phyloP scores from a whole-genome alignment of 2,888 invertebrate species.

The Drosophila eohydei region DNA sequence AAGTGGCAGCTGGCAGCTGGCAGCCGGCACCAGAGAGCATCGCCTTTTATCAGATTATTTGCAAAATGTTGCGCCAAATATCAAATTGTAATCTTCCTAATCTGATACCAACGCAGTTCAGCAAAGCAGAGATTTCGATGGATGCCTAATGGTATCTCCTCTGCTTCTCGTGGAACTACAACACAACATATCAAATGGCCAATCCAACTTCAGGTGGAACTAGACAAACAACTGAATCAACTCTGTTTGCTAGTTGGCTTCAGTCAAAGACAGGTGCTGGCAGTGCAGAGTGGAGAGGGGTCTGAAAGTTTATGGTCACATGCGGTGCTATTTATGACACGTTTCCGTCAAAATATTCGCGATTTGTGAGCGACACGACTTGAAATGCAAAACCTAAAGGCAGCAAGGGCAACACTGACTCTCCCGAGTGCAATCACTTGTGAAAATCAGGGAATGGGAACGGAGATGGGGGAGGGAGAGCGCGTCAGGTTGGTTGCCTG shows the following conservation, averaged over 20 bases:
- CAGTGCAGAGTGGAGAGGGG: background rate
- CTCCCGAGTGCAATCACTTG: slow-evolving; percentile 49
- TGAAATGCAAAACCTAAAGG: slow-evolving; percentile 30
- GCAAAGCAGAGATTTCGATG: too few relatives aligned
- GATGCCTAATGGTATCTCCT: too few relatives aligned
- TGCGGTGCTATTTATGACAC: slow-evolving; percentile 84
- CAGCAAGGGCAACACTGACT: slow-evolving; percentile 27
- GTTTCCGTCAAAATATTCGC: slow-evolving; percentile 83
- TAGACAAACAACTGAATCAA: slow-evolving; percentile 42
- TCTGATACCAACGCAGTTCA: background rate
- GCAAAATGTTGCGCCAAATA: slow-evolving; percentile 29
- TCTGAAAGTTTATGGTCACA: slow-evolving; percentile 71
- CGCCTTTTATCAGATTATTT: slow-evolving; percentile 36
- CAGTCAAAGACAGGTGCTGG: background rate
- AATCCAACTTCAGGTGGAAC: slow-evolving; percentile 2
- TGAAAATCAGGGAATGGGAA: background rate
- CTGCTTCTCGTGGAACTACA: too few relatives aligned
- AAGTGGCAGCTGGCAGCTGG: slow-evolving; percentile 38
- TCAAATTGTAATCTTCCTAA: slow-evolving; percentile 46
- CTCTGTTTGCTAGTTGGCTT: slow-evolving; percentile 1
- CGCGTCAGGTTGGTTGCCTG: slow-evolving; percentile 28
- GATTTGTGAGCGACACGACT: slow-evolving; percentile 49
- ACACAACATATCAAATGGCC: too few relatives aligned
- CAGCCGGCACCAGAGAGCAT: background rate
- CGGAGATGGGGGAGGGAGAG: background rate